Base-by-base conservation (phyloP, 2,888 invertebrate genomes). In the Parapristionchus giblindavisi region DNA sequence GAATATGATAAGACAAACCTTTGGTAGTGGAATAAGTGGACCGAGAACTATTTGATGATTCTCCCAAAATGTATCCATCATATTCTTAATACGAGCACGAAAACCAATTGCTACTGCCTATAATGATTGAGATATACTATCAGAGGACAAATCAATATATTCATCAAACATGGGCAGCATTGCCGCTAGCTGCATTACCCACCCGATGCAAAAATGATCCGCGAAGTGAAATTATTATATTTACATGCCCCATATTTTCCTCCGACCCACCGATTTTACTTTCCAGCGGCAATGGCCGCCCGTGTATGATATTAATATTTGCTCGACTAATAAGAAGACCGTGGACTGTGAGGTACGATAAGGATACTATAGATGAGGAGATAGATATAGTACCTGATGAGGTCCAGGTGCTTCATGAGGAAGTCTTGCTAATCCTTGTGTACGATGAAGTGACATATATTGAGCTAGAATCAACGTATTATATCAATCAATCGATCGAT, bases 21-120 rank as follows among this genome's bases (percentile, higher is more conserved):
- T 52, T 24, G 70, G 70, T 5, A 70, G 70, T 36, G 52, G 54
- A 54, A 70, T 54, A 14, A 70, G 54, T 4, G 70, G 70, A 17
- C 70, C 70, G 36, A 70, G n/a, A 38, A 24, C 24, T 24, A 70
- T 43, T 27, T 54, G 52, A 21, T 52, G 52, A 38, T 34, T 70
- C 36, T 70, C 54, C 70, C 70, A 70, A 24, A 70, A 70, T 29
- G 36, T 38, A 54, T 54, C 54, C 70, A 70, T 70, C 36, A 36
- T 36, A 24, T 27, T 6, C 14, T 54, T 52, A 14, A 70, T 54
- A 38, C 70, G 52, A 24, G 38, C 36, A 54, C 70, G 70, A 54
- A 70, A 70, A 17, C 54, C 36, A 21, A 70, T 70, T 24, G 70
- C 52, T 0, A 54, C 54, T 27, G 54, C 70, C 70, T 70, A 51